Evolutionary conservation across 1,140 invertebrate genomes (phyloP), one percentile per base, ranked within the genome.

Genomic region (Aphis craccivora): DNA sequence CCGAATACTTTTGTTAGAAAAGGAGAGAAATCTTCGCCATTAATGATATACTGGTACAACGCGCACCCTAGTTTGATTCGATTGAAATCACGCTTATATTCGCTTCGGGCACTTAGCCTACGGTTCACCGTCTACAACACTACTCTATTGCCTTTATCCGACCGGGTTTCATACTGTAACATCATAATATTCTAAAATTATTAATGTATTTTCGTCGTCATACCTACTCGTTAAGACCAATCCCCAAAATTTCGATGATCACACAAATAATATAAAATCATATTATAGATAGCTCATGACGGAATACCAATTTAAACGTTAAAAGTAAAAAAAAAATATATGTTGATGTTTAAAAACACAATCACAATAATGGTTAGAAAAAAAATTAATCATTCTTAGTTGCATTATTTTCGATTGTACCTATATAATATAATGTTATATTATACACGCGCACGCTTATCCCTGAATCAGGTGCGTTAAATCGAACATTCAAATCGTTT

Each of bases 211-310:
- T n/a, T n/a, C n/a, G 14, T 76, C 30, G 60, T 76, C 14, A 76
- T 6, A n/a, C 30, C 14, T 18, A 6, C 30, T 0, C n/a, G 0
- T 18, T 0, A 67, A 14, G 25, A 11, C 5, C 48, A 18, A 18
- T 76, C 14, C 4, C 30, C 30, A 6, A 76, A n/a, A 18, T 76
- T 76, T 76, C 14, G 14, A 67, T 67, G 5, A 76, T 76, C 60
- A 20, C 60, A 76, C 3, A 0, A 67, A n/a, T n/a, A n/a, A 6
- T 18, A 76, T 67, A n/a, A 76, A 76, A n/a, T 18, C 30, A n/a
- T n/a, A n/a, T 9, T 76, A n/a, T n/a, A 76, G 14, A 76, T 76
- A 18, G 1, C 11, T 67, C 25, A n/a, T n/a, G 11, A 14, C n/a
- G n/a, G 14, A 76, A 76, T 76, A 18, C 60, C n/a, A 76, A 76